Evolutionary conservation across 1,140 invertebrate genomes (phyloP).

Genomic region (Drosophila lacertosa): DNA sequence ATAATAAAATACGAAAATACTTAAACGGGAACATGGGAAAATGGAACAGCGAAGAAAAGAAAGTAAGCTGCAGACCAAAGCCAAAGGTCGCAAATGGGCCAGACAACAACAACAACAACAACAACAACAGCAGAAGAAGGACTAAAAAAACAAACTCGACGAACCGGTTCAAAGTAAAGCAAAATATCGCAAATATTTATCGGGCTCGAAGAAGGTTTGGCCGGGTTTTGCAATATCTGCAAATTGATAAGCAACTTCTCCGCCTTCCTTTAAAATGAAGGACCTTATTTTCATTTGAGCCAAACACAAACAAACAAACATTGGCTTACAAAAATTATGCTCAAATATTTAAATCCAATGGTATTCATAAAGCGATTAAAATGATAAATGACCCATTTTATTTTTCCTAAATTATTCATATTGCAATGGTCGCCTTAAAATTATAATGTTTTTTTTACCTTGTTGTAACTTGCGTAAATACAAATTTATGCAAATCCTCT

Average conservation of each 20-base stretch:
- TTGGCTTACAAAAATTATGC: not conserved
- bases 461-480: no score
- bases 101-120: conserved; percentile 33
- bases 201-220: not conserved
- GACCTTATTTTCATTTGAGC: not conserved
- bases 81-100: conserved; percentile 46
- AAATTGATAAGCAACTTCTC: not conserved
- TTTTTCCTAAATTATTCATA: no score
- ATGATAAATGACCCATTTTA: no score
- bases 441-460: no score
- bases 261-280: not conserved
- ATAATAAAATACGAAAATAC: conserved; percentile 54
- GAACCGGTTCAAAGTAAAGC: conserved; percentile 5
- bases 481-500: no score
- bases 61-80: conserved; percentile 35
- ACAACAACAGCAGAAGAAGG: conserved; percentile 16
- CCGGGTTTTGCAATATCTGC: not conserved
- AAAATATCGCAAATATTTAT: conserved; percentile 8
- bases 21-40: not conserved
- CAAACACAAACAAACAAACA: not conserved
- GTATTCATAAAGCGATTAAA: no score
- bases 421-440: no score
- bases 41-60: not conserved
- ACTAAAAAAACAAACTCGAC: no score
- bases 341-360: not conserved